phyloP scores from a whole-genome alignment of 2,113 vertebrate genomes.

The Balaeniceps rex region DNA sequence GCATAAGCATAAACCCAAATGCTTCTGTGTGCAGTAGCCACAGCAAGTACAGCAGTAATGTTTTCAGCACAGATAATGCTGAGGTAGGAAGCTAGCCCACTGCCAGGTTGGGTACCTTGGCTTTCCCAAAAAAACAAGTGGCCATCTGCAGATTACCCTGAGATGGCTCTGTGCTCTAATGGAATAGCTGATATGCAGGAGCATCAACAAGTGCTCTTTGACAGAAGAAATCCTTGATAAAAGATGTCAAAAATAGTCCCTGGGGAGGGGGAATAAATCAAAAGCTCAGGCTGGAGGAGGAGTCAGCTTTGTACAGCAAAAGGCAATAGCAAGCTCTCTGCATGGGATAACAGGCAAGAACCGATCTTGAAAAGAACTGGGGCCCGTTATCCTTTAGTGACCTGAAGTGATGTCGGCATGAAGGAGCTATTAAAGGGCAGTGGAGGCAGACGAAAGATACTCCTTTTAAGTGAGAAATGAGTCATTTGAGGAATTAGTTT shows the following conservation, averaged over 20 bases:
- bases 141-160: not conserved
- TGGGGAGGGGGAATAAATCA: not conserved
- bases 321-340: not conserved
- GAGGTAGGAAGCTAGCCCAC: not conserved
- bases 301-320: not conserved
- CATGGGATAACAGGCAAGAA: not conserved
- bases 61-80: not conserved
- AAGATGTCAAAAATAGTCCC: not conserved
- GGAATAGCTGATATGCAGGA: not conserved
- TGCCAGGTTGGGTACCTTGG: not conserved
- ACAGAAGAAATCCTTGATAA: not conserved
- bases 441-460: not conserved
- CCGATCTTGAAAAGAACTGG: not conserved
- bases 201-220: not conserved
- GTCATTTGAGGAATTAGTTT: not conserved
- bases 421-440: not conserved
- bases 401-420: not conserved
- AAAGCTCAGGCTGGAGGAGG: not conserved
- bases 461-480: constrained; percentile 1
- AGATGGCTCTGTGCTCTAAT: not conserved
- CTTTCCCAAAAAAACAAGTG: not conserved
- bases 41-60: not conserved
- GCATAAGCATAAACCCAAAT: not conserved
- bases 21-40: not conserved
- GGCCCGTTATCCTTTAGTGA: not conserved